Evolutionary conservation across 1,140 invertebrate genomes (phyloP).

Genomic region (Solenopsis invicta): DNA sequence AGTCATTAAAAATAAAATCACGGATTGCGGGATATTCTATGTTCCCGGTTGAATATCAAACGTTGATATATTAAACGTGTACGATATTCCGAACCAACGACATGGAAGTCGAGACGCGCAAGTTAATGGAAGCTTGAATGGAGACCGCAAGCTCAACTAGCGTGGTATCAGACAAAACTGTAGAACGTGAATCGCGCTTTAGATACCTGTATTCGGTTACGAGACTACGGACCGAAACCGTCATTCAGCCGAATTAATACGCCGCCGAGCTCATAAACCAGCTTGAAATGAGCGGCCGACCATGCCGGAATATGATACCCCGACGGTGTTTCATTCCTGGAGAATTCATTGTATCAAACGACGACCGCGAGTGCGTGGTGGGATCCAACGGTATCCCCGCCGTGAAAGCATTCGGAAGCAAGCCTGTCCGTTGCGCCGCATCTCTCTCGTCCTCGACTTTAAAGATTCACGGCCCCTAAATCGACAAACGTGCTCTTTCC

Average conservation of each 20-base stretch:
- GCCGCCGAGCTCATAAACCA: constrained; percentile 65
- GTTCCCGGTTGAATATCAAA: background rate
- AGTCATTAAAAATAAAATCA: background rate
- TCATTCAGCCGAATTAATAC: constrained; percentile 71
- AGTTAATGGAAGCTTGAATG: background rate
- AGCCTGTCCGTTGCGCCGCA: constrained; percentile 11
- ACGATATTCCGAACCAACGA: background rate
- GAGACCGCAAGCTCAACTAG: background rate
- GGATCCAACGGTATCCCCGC: constrained; percentile 5
- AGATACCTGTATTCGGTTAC: constrained; percentile 28
- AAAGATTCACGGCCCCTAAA: constrained; percentile 57
- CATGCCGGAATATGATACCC: constrained; percentile 53
- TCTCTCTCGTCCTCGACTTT: constrained; percentile 32
- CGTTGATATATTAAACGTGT: background rate
- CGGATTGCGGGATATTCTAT: background rate
- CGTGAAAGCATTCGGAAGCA: constrained; percentile 35
- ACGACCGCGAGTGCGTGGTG: background rate
- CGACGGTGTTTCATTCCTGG: constrained; percentile 61
- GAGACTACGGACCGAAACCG: constrained; percentile 34
- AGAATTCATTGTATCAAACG: constrained; percentile 54
- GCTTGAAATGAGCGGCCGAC: constrained; percentile 54
- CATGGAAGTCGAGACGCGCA: background rate
- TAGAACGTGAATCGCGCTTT: constrained; percentile 22
- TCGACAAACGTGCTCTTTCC: constrained; percentile 55
- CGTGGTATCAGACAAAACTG: constrained; percentile 28